Conservation (phyloP, 2,888 invertebrate species). For the Aporophyla lueneburgensis region DNA sequence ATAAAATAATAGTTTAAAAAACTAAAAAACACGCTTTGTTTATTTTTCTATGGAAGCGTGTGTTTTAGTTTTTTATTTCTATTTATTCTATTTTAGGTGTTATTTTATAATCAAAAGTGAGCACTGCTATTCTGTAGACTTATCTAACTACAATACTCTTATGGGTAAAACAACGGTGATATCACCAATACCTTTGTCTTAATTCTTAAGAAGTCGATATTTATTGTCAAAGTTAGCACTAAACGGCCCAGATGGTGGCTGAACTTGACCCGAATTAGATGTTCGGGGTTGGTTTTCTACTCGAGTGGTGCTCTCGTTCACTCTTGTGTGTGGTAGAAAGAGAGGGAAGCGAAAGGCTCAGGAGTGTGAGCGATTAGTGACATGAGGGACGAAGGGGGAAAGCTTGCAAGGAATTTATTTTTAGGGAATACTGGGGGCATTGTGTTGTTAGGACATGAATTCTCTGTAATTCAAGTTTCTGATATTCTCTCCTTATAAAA, state of each 20-base stretch:
- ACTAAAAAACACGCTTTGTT: too few relatives aligned
- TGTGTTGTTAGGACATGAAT: slow-evolving; percentile 32
- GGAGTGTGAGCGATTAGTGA: slow-evolving; percentile 66
- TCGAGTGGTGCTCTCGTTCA: slow-evolving; percentile 50
- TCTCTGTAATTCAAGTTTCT: background rate
- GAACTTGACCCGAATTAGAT: slow-evolving; percentile 81
- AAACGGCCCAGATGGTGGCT: slow-evolving; percentile 75
- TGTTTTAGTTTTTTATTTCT: too few relatives aligned
- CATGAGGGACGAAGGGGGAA: slow-evolving; percentile 31
- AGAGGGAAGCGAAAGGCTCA: slow-evolving; percentile 41
- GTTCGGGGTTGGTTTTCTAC: slow-evolving; percentile 58
- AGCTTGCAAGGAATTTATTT: slow-evolving; percentile 46
- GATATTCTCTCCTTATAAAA: background rate
- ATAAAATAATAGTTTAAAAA: too few relatives aligned
- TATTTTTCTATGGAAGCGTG: too few relatives aligned
- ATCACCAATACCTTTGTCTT: slow-evolving; percentile 17
- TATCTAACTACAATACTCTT: background rate
- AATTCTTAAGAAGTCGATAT: slow-evolving; percentile 68
- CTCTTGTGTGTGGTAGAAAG: slow-evolving; percentile 26
- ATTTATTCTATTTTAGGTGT: background rate
- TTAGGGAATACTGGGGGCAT: slow-evolving; percentile 33
- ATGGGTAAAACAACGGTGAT: background rate
- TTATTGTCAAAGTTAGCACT: slow-evolving; percentile 76
- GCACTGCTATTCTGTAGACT: too few relatives aligned
- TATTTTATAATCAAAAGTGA: background rate